Evolutionary conservation across 2,888 invertebrate genomes (phyloP).

Genomic region (Crematogaster levior): DNA sequence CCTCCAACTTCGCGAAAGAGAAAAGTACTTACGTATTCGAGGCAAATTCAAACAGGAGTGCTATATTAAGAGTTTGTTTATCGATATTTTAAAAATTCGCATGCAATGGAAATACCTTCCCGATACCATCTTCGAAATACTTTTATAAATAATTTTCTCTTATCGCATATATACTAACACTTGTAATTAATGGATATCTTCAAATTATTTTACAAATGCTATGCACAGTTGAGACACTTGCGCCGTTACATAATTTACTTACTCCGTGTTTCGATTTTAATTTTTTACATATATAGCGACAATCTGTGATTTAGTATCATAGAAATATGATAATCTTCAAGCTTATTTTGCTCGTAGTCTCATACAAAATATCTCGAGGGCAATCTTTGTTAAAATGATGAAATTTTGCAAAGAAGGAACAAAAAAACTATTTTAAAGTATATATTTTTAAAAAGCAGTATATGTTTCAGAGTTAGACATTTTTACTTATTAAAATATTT

Average conservation of each 20-base stretch:
- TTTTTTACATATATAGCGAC: neutral
- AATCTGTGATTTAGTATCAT: conserved; percentile 12
- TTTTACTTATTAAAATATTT: neutral
- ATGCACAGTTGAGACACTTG: neutral
- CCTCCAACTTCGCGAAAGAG: conserved; percentile 11
- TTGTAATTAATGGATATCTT: neutral
- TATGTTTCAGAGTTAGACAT: neutral
- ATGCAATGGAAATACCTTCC: neutral
- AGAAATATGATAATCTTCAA: neutral
- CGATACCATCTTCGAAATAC: neutral
- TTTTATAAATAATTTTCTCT: conserved; percentile 3
- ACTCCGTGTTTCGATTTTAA: neutral
- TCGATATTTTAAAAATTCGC: conserved; percentile 8
- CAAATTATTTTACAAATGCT: neutral
- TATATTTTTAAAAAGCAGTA: neutral
- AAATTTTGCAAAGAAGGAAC: neutral
- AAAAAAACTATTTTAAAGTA: neutral
- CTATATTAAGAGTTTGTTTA: neutral
- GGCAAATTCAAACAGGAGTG: neutral
- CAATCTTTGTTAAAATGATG: neutral
- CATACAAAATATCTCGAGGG: neutral
- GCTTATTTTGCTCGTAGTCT: neutral
- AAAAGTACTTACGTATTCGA: conserved; percentile 9
- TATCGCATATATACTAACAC: neutral
- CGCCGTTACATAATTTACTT: neutral